Percentiles rank a stretch among this genome's conserved stretches.
phyloP scores from a whole-genome alignment of 2,888 invertebrate species.

The Podabrus alpinus region DNA sequence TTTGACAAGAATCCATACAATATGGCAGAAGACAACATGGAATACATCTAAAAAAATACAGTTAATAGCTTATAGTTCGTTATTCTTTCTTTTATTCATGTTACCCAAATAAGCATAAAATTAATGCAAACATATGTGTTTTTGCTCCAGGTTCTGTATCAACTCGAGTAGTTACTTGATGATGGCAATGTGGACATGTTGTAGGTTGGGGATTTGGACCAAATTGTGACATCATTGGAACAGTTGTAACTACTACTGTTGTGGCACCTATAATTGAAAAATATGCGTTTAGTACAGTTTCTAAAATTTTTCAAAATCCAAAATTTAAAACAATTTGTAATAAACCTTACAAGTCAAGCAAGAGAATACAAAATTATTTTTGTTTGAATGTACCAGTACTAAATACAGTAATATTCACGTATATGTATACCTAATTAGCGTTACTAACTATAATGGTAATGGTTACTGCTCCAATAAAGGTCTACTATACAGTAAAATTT shows the following conservation, averaged over 20 bases:
- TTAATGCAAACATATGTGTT: conserved; percentile 51
- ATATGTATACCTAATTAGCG: too few species aligned
- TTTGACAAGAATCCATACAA: conserved; percentile 36
- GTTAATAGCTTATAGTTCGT: background rate
- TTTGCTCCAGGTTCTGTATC: conserved; percentile 45
- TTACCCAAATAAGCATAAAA: conserved; percentile 35
- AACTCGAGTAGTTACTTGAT: conserved; percentile 44
- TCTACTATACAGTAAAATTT: too few species aligned
- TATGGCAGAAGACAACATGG: conserved; percentile 35
- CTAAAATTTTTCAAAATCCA: too few species aligned
- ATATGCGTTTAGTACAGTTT: background rate
- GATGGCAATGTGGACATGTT: conserved; percentile 50
- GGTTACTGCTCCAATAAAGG: too few species aligned
- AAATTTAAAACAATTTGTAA: too few species aligned
- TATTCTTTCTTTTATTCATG: background rate
- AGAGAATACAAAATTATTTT: too few species aligned
- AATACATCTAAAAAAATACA: conserved; percentile 28
- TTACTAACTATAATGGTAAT: too few species aligned
- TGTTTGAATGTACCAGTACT: too few species aligned
- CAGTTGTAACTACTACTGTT: conserved; percentile 23
- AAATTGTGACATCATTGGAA: conserved; percentile 1
- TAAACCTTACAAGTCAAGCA: too few species aligned
- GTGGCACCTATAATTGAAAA: conserved; percentile 11
- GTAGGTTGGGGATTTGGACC: conserved; percentile 47
- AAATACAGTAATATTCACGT: too few species aligned